Evolutionary conservation across 1,140 invertebrate species (phyloP), one percentile per base, ranked within the genome.

Genomic region (Cheumatopsyche charites): DNA sequence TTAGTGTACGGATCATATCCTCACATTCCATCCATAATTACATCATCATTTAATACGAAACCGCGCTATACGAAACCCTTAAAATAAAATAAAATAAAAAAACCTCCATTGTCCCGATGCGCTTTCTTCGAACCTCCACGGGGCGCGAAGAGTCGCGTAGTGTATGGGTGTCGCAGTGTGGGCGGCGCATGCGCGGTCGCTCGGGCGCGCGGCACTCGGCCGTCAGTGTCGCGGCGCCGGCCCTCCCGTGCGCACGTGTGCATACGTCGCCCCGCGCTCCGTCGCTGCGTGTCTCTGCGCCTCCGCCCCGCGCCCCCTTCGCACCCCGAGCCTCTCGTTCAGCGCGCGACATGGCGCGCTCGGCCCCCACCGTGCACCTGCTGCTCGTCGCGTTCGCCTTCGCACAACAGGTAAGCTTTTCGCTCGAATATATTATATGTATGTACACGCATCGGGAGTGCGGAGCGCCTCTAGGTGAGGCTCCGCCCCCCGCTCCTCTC

Each of bases 101-200:
- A 36, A 9, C 29, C 3, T 9, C 29, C 29, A 36, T 36, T 9
- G 29, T 9, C 29, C 3, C 3, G 9, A 36, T 36, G 29, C 29
- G 29, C 29, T 36, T 36, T 36, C 29, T 36, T 4, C 45, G n/a
- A n/a, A n/a, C n/a, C n/a, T n/a, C n/a, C n/a, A n/a, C n/a, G n/a
- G n/a, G n/a, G n/a, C n/a, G n/a, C n/a, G n/a, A n/a, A n/a, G n/a
- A n/a, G 47, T 52, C 47, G 47, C 7, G 19, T 6, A 13, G 47
- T 52, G 47, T 52, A 58, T 58, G 55, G 55, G 23, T 58, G 7
- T 25, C 23, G 55, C 55, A 13, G 12, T n/a, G 55, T 58, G 23
- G 19, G 55, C 21, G 43, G 55, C 55, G 55, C 55, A 26, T 25
- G 55, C 55, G 55, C 55, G 3, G 17, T 4, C 43, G 43, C 43